Conservation (phyloP, 2,888 invertebrate genomes). For the Catocala nupta region DNA sequence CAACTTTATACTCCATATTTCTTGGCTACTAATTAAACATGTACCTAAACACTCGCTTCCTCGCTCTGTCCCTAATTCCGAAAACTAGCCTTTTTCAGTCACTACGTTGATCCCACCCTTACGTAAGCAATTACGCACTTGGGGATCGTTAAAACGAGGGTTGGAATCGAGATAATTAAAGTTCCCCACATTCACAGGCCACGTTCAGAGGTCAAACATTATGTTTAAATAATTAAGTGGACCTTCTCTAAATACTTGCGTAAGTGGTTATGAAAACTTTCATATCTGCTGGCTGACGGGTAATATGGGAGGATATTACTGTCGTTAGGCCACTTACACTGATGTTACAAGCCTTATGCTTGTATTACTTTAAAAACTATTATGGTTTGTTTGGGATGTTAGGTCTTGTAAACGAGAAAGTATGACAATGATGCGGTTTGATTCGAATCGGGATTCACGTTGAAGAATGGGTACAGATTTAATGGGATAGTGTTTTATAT, state of each 20-base stretch:
- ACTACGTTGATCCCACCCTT: conserved; percentile 43
- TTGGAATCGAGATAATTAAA: conserved; percentile 67
- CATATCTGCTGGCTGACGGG: conserved; percentile 38
- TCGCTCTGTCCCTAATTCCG: conserved; percentile 32
- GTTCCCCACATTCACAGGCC: conserved; percentile 56
- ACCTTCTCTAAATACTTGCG: conserved; percentile 47
- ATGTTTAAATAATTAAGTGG: conserved; percentile 56
- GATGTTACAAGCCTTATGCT: conserved; percentile 39
- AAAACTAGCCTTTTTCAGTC: conserved; percentile 53
- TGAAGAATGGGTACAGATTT: too few species aligned
- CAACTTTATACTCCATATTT: conserved; percentile 5
- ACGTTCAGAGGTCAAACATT: conserved; percentile 57
- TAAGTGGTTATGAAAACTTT: conserved; percentile 56
- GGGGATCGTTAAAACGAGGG: conserved; percentile 63
- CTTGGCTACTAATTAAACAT: conserved; percentile 24
- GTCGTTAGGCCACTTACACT: conserved; percentile 42
- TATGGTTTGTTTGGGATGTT: conserved; percentile 29
- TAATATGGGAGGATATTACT: conserved; percentile 43
- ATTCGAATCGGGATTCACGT: too few species aligned
- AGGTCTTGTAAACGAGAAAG: conserved; percentile 20
- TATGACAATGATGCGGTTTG: conserved; percentile 15
- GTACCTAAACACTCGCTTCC: conserved; percentile 18
- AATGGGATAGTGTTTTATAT: too few species aligned
- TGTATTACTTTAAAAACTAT: conserved; percentile 49
- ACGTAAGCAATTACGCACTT: conserved; percentile 60